Base-by-base conservation (phyloP, 2,888 invertebrate genomes). In the Ectemnius lituratus region DNA sequence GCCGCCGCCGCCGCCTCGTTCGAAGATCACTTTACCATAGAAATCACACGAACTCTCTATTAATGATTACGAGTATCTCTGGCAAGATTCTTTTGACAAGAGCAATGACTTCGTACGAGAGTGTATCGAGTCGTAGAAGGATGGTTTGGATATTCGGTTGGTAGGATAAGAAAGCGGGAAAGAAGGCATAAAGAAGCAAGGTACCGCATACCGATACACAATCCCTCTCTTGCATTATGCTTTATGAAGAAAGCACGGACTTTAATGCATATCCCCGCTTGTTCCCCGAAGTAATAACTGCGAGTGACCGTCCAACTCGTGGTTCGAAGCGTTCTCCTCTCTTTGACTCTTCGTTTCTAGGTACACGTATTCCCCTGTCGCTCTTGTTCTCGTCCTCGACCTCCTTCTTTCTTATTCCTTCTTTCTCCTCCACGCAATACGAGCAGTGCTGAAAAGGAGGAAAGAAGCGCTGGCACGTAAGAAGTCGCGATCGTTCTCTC, bases 211-310 rank as follows among this genome's bases (percentile, higher is more conserved):
- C 70, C 72, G 78, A 83, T 74, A 62, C 73, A 75, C 73, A 58
- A 78, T 77, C 78, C n/a, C n/a, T 14, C 73, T 82, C 73, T 67
- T 80, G 72, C 83, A 79, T 83, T 77, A 83, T 76, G 74, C 78
- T 83, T 83, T 83, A 83, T 79, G 83, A 80, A 84, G 69, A 76
- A 16, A 52, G 16, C 79, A 74, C 73, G 73, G 73, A 76, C 77
- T 83, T 37, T 84, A 80, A 83, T 83, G 83, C 83, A 80, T 75
- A 72, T 62, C 68, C 84, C 83, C 83, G 83, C 83, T 83, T 83
- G 81, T 82, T 81, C 73, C 73, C 76, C 67, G 63, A 70, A 81
- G 79, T 83, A 83, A 83, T 83, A 83, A 82, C 75, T 18, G 49
- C 70, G 75, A 76, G 83, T 68, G 73, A 76, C 61, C 70, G 37